These are phyloP conservation scores for Leptatherina wallacei DNA, from an alignment of 2,797 vertebrate species.

Conservation along the genomic window DNA sequence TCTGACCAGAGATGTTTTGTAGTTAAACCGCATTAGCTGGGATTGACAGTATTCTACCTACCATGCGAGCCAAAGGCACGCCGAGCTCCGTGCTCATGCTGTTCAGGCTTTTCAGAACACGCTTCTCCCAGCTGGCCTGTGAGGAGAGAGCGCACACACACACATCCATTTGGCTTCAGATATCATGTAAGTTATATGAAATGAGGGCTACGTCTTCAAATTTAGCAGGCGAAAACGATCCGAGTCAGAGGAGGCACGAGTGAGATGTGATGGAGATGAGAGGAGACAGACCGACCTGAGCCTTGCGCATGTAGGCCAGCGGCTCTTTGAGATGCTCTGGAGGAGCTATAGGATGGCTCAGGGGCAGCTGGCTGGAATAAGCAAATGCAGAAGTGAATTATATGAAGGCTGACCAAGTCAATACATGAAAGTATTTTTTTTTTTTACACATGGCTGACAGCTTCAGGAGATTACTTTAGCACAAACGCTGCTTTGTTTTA, in stretches of 20 bases:
- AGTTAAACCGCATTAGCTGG: background rate
- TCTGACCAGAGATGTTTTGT: slow-evolving; percentile 3
- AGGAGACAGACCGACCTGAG: slow-evolving; percentile 88
- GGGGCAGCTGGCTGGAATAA: slow-evolving; percentile 86
- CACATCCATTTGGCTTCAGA: slow-evolving; percentile 17
- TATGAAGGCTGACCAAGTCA: background rate
- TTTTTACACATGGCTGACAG: slow-evolving; percentile 1
- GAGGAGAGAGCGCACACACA: slow-evolving; percentile 35
- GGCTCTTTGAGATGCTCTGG: slow-evolving; percentile 96
- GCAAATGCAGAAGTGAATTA: slow-evolving; percentile 26
- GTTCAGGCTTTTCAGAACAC: slow-evolving; percentile 97
- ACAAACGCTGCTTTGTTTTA: background rate
- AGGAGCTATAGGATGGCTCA: slow-evolving; percentile 86
- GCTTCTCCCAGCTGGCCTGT: slow-evolving; percentile 96
- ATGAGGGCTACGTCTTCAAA: background rate
- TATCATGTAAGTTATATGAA: background rate
- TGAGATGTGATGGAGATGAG: slow-evolving; percentile 50
- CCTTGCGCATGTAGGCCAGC: slow-evolving; percentile 94
- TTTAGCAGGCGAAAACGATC: slow-evolving; percentile 13
- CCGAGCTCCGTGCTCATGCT: slow-evolving; percentile 96
- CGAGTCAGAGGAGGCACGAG: slow-evolving; percentile 5
- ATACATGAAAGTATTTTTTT: slow-evolving; percentile 19
- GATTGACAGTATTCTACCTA: slow-evolving; percentile 65
- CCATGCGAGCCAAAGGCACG: slow-evolving; percentile 94
- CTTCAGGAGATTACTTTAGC: background rate